Conservation (phyloP, 2,113 vertebrate species). For the Bombycilla garrulus region DNA sequence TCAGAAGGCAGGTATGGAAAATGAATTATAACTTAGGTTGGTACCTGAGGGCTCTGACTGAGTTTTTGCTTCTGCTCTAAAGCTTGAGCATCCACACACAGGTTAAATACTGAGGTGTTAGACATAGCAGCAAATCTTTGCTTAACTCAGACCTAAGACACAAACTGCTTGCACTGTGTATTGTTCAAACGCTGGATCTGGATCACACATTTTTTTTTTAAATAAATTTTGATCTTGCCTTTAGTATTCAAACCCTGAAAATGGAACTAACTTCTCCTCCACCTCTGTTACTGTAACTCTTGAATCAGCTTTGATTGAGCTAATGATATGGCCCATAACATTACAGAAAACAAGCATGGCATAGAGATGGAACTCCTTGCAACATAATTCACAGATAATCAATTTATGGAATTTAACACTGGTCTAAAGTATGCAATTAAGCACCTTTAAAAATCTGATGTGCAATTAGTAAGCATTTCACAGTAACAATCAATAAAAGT, state of each 20-base stretch:
- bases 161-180: not conserved
- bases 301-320: not conserved
- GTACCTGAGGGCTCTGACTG: not conserved
- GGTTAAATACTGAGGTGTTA: not conserved
- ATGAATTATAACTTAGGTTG: not conserved
- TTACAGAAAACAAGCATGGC: not conserved
- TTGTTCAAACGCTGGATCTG: not conserved
- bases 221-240: not conserved
- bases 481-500: constrained; percentile 40
- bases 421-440: constrained; percentile 14
- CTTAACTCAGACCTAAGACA: not conserved
- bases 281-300: not conserved
- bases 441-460: constrained; percentile 44
- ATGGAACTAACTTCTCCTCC: not conserved
- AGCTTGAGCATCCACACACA: not conserved
- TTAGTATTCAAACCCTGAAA: not conserved
- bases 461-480: constrained; percentile 49
- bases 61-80: not conserved
- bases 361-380: not conserved
- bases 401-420: not conserved
- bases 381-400: not conserved
- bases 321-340: not conserved
- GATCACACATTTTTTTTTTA: not conserved
- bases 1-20: not conserved
- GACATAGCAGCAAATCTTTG: not conserved